Base-by-base conservation (phyloP, 2,113 vertebrate genomes). In the Nyctibius bracteatus region DNA sequence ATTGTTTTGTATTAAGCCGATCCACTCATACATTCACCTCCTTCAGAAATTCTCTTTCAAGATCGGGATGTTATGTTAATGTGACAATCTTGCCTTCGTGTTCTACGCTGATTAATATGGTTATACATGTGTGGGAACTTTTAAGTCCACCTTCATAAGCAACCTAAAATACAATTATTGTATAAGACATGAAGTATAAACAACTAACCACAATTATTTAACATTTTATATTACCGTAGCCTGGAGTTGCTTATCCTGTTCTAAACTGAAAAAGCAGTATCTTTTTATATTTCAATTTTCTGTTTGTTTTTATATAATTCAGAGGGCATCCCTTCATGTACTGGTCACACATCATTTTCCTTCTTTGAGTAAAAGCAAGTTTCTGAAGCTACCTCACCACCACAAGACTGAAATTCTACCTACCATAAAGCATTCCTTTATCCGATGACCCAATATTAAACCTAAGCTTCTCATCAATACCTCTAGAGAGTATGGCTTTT, bases 381-480 rank as follows among this genome's bases (percentile, higher is more conserved):
- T 81, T 75, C 71, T 73, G 81, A 72, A 51, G 37, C 18, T 35
- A 70, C 35, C 16, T 43, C 31, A 49, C 37, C 12, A 52, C 39
- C 23, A 74, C 4, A 9, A 49, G 72, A 47, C 80, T 92, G 43
- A 86, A 94, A 93, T 83, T 67, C 52, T 49, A 86, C 61, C 75
- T 74, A 41, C 51, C 0, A 1, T 14, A 66, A n/a, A 89, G 52
- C 82, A 91, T 90, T 93, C 90, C 77, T 86, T 88, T 81, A 93
- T 86, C 59, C 55, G 44, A 11, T 61, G 80, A 92, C 88, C 75
- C 57, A 41, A 11, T 27, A 91, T 71, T 61, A 90, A 93, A 95
- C 86, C 59, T 4, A 62, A 51, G 19, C 55, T 86, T 90, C 93
- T 90, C 80, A 86, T 95, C 86, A 81, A 92, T 93, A 96, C 43